Base-by-base conservation (phyloP, 2,797 vertebrate genomes). In the Peromyscus melanophrys region DNA sequence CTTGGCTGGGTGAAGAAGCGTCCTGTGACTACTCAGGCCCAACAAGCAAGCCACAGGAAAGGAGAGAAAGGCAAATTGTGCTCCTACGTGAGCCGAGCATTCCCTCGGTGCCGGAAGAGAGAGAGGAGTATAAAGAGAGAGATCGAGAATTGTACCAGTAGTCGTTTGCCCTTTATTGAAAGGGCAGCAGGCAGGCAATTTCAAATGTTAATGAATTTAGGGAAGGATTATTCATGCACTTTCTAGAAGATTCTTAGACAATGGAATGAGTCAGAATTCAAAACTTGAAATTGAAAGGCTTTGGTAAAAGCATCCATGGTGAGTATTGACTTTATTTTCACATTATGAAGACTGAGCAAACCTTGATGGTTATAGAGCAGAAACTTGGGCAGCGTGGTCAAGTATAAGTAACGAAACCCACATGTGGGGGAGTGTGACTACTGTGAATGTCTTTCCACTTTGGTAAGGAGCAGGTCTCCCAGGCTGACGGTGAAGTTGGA, bases 301-400 rank as follows among this genome's bases (percentile, higher is more conserved):
- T 2, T 80, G 40, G 63, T 89, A 57, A 92, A 92, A 89, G 75
- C 37, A 59, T 76, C 71, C 6, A 0, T 67, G 88, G 90, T 97
- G 92, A 96, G 95, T 95, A 88, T 37, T 55, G 34, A 55, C 91
- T 83, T 89, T 78, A 37, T 94, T 95, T 97, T 71, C 85, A 25
- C 88, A 31, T 21, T 75, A 67, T 86, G 87, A 78, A 97, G 89
- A 77, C 31, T n/a, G 43, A 82, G 65, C 78, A 95, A 40, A 65
- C 89, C 80, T 81, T 1, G 61, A 43, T 87, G 55, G 16, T 61
- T 73, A 37, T 0, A 46, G 90, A 90, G 29, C n/a, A 95, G 95
- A 84, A 96, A 67, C 73, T 43, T 73, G 67, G 69, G 37, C n/a
- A 23, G 55, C 67, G 10, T 78, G 10, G 31, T 13, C 78, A n/a